These are phyloP conservation scores for Masticophis lateralis DNA, from an alignment of 2,797 vertebrate genomes.

Conservation along the genomic window DNA sequence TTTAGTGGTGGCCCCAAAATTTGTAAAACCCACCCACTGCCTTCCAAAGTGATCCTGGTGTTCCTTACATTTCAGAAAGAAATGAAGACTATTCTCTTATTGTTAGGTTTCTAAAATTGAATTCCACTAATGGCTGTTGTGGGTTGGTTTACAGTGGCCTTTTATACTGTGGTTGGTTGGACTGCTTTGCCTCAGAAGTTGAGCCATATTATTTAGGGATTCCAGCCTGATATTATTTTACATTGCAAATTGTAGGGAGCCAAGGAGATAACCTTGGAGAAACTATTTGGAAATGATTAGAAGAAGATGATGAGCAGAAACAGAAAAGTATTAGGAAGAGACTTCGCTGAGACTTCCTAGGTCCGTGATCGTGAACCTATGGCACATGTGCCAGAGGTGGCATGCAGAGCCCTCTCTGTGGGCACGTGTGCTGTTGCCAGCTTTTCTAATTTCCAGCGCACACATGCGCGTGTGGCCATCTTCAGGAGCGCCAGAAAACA, in stretches of 20 bases:
- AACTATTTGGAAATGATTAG: not conserved
- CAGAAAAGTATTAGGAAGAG: not conserved
- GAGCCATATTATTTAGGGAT: not conserved
- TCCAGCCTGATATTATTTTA: not conserved
- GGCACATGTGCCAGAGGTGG: too few species aligned
- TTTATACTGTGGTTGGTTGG: not conserved
- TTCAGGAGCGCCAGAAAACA: too few species aligned
- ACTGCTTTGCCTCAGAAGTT: not conserved
- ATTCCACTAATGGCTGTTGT: not conserved
- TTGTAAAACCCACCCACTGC: not conserved
- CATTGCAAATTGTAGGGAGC: not conserved
- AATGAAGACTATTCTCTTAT: not conserved
- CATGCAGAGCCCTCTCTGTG: too few species aligned
- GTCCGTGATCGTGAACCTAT: too few species aligned
- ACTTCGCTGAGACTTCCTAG: not conserved
- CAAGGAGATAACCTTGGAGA: not conserved
- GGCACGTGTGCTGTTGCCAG: rapidly evolving
- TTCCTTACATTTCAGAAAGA: not conserved
- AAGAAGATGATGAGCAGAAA: not conserved
- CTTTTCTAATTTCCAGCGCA: too few species aligned
- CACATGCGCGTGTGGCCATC: too few species aligned
- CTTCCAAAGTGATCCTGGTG: not conserved
- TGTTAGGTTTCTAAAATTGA: not conserved
- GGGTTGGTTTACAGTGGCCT: not conserved
- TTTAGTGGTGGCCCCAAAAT: not conserved